phyloP scores from a whole-genome alignment of 2,797 vertebrate genomes.

The Cercopithecus neglectus region DNA sequence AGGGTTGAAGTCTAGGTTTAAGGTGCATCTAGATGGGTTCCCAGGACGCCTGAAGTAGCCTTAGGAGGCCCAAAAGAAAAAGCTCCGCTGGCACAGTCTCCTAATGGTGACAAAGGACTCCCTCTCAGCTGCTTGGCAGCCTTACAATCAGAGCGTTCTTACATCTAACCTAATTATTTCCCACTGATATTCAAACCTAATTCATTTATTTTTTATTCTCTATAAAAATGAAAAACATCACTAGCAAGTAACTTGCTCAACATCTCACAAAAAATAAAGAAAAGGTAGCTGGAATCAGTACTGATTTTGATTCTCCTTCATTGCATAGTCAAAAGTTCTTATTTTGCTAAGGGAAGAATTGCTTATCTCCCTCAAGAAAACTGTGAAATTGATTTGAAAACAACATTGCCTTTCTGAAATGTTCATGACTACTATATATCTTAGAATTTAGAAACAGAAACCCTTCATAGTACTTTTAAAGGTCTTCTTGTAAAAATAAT shows the following conservation, averaged over 20 bases:
- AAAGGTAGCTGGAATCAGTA: background rate
- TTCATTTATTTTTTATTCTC: slow-evolving; percentile 10
- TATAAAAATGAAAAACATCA: slow-evolving; percentile 34
- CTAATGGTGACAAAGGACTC: background rate
- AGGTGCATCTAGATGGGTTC: background rate
- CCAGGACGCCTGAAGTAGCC: background rate
- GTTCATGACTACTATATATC: background rate
- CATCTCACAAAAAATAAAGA: background rate
- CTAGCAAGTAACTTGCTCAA: background rate
- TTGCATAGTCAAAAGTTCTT: slow-evolving; percentile 13
- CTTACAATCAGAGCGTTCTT: slow-evolving; percentile 37
- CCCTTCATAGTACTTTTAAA: background rate
- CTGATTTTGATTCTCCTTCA: background rate
- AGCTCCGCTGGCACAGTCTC: background rate
- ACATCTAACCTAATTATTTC: slow-evolving; percentile 45
- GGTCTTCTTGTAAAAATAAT: background rate
- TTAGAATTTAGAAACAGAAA: slow-evolving; percentile 20
- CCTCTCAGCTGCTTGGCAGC: slow-evolving; percentile 42
- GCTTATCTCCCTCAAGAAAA: slow-evolving; percentile 13
- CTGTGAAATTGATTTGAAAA: slow-evolving; percentile 41
- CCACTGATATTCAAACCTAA: slow-evolving; percentile 31
- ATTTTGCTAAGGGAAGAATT: background rate
- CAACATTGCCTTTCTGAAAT: background rate
- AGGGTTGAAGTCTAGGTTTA: background rate
- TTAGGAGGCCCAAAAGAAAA: background rate